Evolutionary conservation across 1,140 invertebrate species (phyloP).

Genomic region (Zaprionus kolodkinae): DNA sequence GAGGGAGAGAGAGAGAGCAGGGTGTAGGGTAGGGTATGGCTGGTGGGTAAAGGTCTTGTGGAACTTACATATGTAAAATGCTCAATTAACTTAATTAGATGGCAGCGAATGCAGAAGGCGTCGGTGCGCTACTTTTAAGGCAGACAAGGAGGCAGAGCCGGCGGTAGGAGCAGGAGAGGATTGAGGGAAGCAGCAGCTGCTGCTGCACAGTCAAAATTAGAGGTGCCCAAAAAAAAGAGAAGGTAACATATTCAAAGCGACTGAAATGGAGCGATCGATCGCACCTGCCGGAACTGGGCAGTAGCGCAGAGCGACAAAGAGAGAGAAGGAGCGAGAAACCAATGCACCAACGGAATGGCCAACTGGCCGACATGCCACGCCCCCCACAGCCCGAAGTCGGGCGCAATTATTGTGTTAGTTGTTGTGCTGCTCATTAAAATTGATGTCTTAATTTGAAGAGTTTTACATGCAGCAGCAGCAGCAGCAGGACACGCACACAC

Average conservation of each 20-base stretch:
- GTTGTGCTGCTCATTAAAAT: conserved; percentile 76
- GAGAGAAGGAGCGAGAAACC: conserved; percentile 54
- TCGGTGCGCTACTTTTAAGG: conserved; percentile 71
- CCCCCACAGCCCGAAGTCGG: conserved; percentile 39
- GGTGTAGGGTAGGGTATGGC: background rate
- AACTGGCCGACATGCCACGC: conserved; percentile 64
- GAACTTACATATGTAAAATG: conserved; percentile 75
- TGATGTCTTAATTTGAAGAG: conserved; percentile 77
- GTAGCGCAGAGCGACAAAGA: conserved; percentile 2
- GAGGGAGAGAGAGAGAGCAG: background rate
- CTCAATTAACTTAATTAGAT: conserved; percentile 80
- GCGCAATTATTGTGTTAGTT: conserved; percentile 78
- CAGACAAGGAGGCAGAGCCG: conserved; percentile 1
- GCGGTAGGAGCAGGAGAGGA: conserved; percentile 1
- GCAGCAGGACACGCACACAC: conserved; percentile 37
- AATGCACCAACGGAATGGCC: conserved; percentile 55
- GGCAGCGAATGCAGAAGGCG: conserved; percentile 64
- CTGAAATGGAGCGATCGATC: conserved; percentile 12
- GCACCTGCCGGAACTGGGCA: conserved; percentile 75
- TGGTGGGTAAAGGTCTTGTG: background rate
- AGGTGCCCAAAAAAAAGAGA: conserved; percentile 43
- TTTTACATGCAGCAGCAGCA: conserved; percentile 63
- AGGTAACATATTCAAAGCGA: conserved; percentile 55
- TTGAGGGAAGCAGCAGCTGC: conserved; percentile 8
- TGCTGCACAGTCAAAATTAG: conserved; percentile 57